Base-by-base conservation (phyloP, 2,797 vertebrate genomes). In the Myioborus melanocephalus region DNA sequence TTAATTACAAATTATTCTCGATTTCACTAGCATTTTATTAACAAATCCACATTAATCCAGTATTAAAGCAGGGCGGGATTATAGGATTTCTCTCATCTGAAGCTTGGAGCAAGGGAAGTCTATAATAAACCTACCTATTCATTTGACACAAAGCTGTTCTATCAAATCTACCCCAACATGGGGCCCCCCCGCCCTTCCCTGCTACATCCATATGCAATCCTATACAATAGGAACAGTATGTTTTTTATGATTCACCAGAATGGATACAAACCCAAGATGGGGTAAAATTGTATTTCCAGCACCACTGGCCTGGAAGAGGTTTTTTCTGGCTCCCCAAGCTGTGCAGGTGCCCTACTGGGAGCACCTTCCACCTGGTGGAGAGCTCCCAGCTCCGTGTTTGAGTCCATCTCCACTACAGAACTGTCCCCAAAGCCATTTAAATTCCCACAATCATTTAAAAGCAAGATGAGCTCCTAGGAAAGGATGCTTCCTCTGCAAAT, bases 11-110 rank as follows among this genome's bases (percentile, higher is more conserved):
- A 97, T 97, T 97, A 97, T 97, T 98, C 98, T 98, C 96, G 44
- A 98, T 98, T 98, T 98, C 97, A 97, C 97, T 90, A 97, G 96
- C 97, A 98, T 98, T 98, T 98, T 98, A 98, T 98, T 98, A 98
- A 98, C 97, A 98, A 97, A 98, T 98, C 97, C 98, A 97, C 96
- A 97, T 98, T 98, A 98, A 98, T 98, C 98, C 97, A 97, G 97
- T 97, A 98, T 98, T 98, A 98, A 97, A 97, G 97, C 93, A 89
- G 94, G 97, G 97, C 4, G 97, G 96, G 97, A 98, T 98, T 98
- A 98, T 97, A 97, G 97, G 97, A 98, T 98, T 98, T 97, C 96
- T 96, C 96, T 97, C 97, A 96, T 97, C 97, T 97, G 81, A 95
- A 95, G 96, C 96, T 98, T 90, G 95, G 94, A 97, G 97, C 97